These are phyloP conservation scores for Drosophila serrata DNA, from an alignment of 1,140 invertebrate species.

Conservation along the genomic window DNA sequence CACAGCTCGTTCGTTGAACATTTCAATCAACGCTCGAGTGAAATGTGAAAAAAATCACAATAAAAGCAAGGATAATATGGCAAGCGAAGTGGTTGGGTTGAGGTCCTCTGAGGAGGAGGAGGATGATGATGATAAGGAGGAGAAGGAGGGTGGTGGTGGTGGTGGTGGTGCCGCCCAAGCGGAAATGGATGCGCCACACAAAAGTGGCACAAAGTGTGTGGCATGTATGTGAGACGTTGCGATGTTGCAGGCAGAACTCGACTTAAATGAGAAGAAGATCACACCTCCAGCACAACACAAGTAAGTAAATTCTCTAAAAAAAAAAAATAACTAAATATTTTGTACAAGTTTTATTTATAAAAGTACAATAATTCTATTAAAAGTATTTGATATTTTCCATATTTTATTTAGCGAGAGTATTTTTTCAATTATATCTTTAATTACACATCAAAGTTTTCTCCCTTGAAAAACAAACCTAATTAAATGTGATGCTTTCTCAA, in stretches of 20 bases:
- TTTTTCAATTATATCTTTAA: neutral
- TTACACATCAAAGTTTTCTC: neutral
- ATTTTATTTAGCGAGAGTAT: neutral
- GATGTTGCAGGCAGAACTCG: conserved; percentile 14
- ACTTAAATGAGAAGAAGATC: conserved; percentile 20
- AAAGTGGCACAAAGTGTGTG: conserved; percentile 81
- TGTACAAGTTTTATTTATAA: too few species aligned
- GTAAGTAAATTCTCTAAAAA: neutral
- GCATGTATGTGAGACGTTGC: conserved; percentile 53
- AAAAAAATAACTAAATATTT: neutral
- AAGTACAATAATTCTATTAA: too few species aligned
- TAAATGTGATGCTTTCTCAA: neutral
- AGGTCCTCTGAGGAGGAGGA: neutral
- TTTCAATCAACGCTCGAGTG: conserved; percentile 83
- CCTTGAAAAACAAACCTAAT: neutral
- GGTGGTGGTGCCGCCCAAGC: conserved; percentile 53
- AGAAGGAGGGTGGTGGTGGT: neutral
- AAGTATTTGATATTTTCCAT: neutral
- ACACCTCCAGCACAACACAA: neutral
- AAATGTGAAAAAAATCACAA: conserved; percentile 75
- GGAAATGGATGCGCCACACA: conserved; percentile 82
- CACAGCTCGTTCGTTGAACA: conserved; percentile 65
- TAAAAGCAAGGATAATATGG: conserved; percentile 80
- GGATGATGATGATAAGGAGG: neutral
- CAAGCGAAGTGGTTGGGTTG: conserved; percentile 16